Conservation (phyloP, 2,888 invertebrate species). For the Acronicta alni region DNA sequence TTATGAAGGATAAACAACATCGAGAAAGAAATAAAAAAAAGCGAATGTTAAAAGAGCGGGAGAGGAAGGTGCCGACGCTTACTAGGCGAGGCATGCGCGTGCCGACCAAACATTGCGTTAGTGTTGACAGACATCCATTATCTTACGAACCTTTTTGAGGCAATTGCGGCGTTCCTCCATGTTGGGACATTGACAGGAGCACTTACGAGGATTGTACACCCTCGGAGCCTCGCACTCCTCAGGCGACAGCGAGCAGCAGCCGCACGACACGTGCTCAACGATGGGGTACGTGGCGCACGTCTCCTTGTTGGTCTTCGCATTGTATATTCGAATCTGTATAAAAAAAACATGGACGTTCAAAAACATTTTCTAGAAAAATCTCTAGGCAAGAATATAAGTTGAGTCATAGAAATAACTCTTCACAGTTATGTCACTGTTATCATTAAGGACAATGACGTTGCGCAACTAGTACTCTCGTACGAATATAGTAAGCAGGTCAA, state of each 20-base stretch:
- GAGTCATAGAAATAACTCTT: conserved; percentile 40
- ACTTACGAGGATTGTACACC: conserved; percentile 86
- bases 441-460: conserved; percentile 63
- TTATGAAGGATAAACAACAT: conserved; percentile 52
- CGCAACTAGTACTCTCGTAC: conserved; percentile 63
- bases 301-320: conserved; percentile 79
- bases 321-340: conserved; percentile 80
- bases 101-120: conserved; percentile 72
- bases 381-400: conserved; percentile 12
- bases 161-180: conserved; percentile 78
- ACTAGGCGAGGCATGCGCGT: conserved; percentile 66
- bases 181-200: conserved; percentile 85
- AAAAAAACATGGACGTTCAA: conserved; percentile 28
- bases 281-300: conserved; percentile 77
- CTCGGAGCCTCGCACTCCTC: conserved; percentile 72
- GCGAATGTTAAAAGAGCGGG: conserved; percentile 67
- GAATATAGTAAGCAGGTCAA: conserved; percentile 76
- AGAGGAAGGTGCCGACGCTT: conserved; percentile 61
- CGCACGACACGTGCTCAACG: conserved; percentile 80
- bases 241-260: conserved; percentile 74
- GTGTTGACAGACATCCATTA: conserved; percentile 83
- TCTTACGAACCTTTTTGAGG: conserved; percentile 85
- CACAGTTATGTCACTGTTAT: conserved; percentile 73
- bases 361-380: conserved; percentile 1
- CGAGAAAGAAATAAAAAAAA: conserved; percentile 57